Conservation (phyloP, 2,797 vertebrate genomes). For the Thalassophryne amazonica region DNA sequence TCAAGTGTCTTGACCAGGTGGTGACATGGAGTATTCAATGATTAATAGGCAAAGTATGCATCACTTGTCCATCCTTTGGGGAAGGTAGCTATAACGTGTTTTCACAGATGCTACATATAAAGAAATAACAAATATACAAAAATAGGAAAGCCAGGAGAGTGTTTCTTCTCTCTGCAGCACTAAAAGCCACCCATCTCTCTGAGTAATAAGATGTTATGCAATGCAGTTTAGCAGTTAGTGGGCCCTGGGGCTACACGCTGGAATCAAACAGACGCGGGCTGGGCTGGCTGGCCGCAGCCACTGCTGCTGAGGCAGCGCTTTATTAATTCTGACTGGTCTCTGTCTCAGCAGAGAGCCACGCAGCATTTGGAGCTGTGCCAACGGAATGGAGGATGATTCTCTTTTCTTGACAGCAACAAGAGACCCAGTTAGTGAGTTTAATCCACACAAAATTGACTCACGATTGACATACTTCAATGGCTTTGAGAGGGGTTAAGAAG, state of each 20-base stretch:
- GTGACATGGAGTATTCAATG: background rate
- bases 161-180: conserved; percentile 60
- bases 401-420: no score
- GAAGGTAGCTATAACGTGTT: no score
- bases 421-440: no score
- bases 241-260: conserved; percentile 57
- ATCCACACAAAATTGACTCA: no score
- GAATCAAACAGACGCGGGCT: conserved; percentile 44
- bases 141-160: conserved; percentile 26
- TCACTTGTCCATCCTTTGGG: conserved; percentile 12
- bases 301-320: conserved; percentile 37
- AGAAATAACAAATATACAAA: conserved; percentile 70
- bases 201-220: conserved; percentile 69
- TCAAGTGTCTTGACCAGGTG: conserved; percentile 5
- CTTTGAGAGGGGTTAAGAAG: no score
- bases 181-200: conserved; percentile 64
- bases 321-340: conserved; percentile 42
- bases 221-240: conserved; percentile 58
- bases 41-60: conserved; percentile 28
- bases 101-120: conserved; percentile 67
- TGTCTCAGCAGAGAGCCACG: no score
- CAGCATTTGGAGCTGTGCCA: no score
- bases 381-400: no score
- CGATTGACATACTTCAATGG: no score
- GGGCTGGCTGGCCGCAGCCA: conserved; percentile 35